Base-by-base conservation (phyloP, 2,797 vertebrate genomes). In the Orestias chungarensis region DNA sequence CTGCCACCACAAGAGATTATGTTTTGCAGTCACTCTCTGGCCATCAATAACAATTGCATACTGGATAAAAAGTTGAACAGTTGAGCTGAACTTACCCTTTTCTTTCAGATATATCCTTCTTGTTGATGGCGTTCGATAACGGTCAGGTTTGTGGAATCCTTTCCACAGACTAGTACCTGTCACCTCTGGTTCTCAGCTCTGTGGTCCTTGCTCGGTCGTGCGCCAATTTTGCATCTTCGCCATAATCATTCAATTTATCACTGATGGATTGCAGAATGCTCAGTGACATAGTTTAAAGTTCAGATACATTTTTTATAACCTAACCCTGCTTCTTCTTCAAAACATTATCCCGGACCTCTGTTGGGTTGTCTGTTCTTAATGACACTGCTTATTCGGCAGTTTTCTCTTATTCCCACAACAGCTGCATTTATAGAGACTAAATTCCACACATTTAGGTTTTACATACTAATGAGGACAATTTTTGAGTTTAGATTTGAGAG, bases 91-190 rank as follows among this genome's bases (percentile, higher is more conserved):
- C 31, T 57, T 18, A 57, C 20, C 6, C 1, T 10, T n/a, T 7
- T 62, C 35, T 40, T 40, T 62, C 6, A 62, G 20, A 12, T 0
- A n/a, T 38, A 14, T 62, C 11, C 5, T 62, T 62, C 23, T 57
- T 38, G 5, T 62, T 62, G 3, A 35, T 6, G 9, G 2, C 8
- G 6, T 8, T 25, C 35, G 7, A 17, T 64, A 40, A 40, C n/a
- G 14, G 38, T 40, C n/a, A 64, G 59, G 17, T 42, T 40, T 42
- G n/a, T 25, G 23, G 35, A 40, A 14, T 6, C 23, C 35, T 15
- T 62, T n/a, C n/a, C n/a, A n/a, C n/a, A n/a, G 35, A 40, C 59
- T 40, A 62, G 40, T 62, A 62, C 12, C 25, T 62, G 57, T 61
- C 57, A 61, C 7, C 23, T 62, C 35, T 25, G 11, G 11, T 25